Conservation (phyloP, 37 sponge, comb jelly and placozoan species). For the Aplysina aerophoba region DNA sequence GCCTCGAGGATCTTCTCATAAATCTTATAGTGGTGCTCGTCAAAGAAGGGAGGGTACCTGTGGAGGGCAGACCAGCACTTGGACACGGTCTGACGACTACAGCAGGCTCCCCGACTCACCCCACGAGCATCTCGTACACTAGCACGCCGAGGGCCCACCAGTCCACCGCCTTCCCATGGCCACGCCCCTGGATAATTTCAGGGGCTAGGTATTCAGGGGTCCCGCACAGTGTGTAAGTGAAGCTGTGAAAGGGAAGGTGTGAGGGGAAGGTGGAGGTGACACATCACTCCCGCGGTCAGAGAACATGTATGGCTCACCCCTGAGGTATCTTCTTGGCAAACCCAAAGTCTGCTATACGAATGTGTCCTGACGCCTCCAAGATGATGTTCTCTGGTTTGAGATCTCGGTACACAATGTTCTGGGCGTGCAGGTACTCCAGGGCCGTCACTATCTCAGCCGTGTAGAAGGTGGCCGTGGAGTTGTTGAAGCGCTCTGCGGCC, state of each 20-base stretch:
- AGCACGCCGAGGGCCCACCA: conserved; percentile 98
- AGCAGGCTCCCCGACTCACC: conserved; percentile 62
- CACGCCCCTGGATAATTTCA: conserved; percentile 95
- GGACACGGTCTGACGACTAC: not conserved
- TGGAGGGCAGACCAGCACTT: not conserved
- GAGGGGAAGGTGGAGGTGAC: not conserved
- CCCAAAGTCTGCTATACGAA: conserved; percentile 92
- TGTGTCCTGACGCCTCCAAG: conserved; percentile 80
- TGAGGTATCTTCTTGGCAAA: conserved; percentile 87
- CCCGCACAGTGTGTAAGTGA: conserved; percentile 93
- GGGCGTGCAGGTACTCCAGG: conserved; percentile 88
- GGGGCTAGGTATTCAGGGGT: conserved; percentile 97
- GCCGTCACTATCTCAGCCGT: conserved; percentile 92
- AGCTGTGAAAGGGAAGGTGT: not conserved
- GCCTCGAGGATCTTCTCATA: conserved; percentile 95
- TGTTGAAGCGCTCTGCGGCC: conserved; percentile 78
- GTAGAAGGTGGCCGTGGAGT: conserved; percentile 77
- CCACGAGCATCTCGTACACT: conserved; percentile 95
- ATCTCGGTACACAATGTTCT: conserved; percentile 89
- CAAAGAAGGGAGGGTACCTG: conserved; percentile 96
- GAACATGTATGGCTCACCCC: conserved; percentile 46
- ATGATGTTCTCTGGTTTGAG: conserved; percentile 95
- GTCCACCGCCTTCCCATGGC: conserved; percentile 93
- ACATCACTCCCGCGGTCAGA: no score
- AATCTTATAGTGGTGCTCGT: conserved; percentile 90